Evolutionary conservation across 2,888 invertebrate species (phyloP).

Genomic region (Electrophaes corylata): DNA sequence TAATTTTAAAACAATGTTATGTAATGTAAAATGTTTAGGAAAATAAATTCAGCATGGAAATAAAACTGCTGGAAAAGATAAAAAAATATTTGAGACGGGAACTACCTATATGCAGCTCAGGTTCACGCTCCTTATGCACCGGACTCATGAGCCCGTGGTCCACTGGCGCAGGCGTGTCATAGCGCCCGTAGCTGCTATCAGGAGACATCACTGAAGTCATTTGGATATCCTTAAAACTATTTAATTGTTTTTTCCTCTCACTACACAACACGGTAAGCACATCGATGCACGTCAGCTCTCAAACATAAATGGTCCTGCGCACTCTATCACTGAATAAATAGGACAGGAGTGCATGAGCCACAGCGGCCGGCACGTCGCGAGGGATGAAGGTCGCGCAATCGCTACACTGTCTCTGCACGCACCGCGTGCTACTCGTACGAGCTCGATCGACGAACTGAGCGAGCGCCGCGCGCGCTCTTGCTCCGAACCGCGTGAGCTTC

Average conservation of each 20-base stretch:
- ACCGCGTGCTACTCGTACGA: conserved; percentile 78
- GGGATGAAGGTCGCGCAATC: conserved; percentile 78
- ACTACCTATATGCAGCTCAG: conserved; percentile 89
- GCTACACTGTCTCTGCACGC: conserved; percentile 63
- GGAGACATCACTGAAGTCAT: conserved; percentile 86
- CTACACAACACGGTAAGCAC: conserved; percentile 78
- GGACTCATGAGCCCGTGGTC: conserved; percentile 76
- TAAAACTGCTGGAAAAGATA: background rate
- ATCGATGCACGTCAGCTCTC: conserved; percentile 70
- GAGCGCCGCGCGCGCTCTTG: conserved; percentile 75
- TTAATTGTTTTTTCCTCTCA: conserved; percentile 64
- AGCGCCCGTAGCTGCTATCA: conserved; percentile 86
- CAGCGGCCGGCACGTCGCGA: conserved; percentile 66
- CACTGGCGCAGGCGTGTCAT: conserved; percentile 81
- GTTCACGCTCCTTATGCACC: conserved; percentile 83
- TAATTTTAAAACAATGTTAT: background rate
- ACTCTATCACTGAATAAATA: conserved; percentile 64
- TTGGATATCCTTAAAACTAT: conserved; percentile 58
- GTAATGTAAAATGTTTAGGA: background rate
- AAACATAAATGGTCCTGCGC: conserved; percentile 59
- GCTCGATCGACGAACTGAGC: conserved; percentile 85
- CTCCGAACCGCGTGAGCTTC: conserved; percentile 69
- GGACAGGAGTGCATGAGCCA: conserved; percentile 72
- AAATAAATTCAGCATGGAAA: background rate
- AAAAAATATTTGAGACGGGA: background rate